These are phyloP conservation scores for Drosophila mayaguana DNA, from an alignment of 2,888 invertebrate genomes.

Conservation along the genomic window DNA sequence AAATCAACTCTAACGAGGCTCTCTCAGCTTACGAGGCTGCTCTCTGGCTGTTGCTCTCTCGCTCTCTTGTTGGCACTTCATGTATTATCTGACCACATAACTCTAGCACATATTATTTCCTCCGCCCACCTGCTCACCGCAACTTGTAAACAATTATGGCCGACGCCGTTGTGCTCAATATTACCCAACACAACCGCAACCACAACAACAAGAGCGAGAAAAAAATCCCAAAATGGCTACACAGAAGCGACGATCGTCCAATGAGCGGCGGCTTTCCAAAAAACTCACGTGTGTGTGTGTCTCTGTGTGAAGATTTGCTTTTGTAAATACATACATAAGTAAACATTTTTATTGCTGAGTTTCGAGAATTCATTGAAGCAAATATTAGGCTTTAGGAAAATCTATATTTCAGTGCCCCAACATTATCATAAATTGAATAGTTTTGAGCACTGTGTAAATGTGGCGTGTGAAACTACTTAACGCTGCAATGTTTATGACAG, in stretches of 20 bases:
- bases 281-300: not conserved
- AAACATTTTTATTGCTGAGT: not conserved
- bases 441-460: not conserved
- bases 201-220: conserved; percentile 44
- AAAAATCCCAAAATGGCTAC: conserved; percentile 75
- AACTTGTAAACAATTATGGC: conserved; percentile 82
- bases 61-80: conserved; percentile 33
- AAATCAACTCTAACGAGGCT: conserved; percentile 18
- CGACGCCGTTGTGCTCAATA: conserved; percentile 76
- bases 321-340: conserved; percentile 5
- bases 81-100: conserved; percentile 53
- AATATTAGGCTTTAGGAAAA: not conserved
- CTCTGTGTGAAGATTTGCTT: conserved; percentile 1
- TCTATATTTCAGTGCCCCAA: not conserved
- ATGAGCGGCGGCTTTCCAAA: conserved; percentile 59
- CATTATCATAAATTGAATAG: not conserved
- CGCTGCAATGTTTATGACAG: not conserved
- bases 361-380: conserved; percentile 3
- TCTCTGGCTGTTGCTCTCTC: not conserved
- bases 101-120: conserved; percentile 54
- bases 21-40: conserved; percentile 11
- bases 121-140: conserved; percentile 69
- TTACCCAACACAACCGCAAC: conserved; percentile 58
- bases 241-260: conserved; percentile 74
- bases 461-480: conserved; percentile 23